Percentiles rank a stretch among this genome's conserved stretches.
phyloP scores from a whole-genome alignment of 2,797 vertebrate species.

The Hafferia zeledoni region DNA sequence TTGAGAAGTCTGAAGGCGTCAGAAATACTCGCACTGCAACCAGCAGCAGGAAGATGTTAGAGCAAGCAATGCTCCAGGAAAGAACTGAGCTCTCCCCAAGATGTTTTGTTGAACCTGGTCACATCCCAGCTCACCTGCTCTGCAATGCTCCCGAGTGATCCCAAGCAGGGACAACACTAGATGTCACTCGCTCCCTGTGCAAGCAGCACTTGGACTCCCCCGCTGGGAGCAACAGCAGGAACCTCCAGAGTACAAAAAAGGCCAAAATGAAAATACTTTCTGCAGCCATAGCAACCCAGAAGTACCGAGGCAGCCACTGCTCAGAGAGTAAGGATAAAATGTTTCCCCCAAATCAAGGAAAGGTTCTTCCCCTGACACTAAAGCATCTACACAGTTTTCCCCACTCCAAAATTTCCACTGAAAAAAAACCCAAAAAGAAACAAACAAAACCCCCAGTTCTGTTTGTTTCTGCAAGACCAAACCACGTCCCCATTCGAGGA shows the following conservation, averaged over 20 bases:
- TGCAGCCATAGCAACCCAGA: constrained; percentile 24
- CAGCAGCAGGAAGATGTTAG: background rate
- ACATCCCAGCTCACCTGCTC: background rate
- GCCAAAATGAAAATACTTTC: constrained; percentile 37
- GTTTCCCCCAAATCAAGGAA: background rate
- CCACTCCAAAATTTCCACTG: constrained; percentile 35
- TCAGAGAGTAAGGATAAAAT: background rate
- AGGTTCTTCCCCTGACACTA: background rate
- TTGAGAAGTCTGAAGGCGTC: background rate
- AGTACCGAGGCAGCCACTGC: background rate
- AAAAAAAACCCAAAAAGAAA: background rate
- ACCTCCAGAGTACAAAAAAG: background rate
- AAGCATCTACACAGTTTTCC: background rate
- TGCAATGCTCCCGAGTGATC: background rate
- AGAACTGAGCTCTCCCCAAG: background rate
- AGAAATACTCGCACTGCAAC: background rate
- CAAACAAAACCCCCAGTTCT: background rate
- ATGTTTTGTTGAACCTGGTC: background rate
- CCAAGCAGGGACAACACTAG: constrained; percentile 60
- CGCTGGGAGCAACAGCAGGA: background rate
- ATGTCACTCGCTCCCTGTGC: constrained; percentile 57
- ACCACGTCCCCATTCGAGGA: background rate
- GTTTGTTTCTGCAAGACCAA: constrained; percentile 44
- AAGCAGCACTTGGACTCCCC: background rate
- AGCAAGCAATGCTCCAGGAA: background rate